These are phyloP conservation scores for Rotaria sp. DNA, from an alignment of 2,888 invertebrate genomes.

Conservation along the genomic window DNA sequence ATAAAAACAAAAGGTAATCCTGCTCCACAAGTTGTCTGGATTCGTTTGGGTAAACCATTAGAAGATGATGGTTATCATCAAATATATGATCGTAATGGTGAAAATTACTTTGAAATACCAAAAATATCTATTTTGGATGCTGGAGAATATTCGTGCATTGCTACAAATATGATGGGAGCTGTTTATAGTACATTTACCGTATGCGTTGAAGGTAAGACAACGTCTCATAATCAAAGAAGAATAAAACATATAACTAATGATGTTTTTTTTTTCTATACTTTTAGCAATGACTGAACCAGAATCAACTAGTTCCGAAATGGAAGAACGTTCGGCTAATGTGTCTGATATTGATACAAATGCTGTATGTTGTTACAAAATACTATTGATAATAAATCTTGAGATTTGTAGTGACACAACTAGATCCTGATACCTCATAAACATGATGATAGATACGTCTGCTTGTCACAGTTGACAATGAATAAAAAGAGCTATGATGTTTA, in stretches of 20 bases:
- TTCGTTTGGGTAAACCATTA: slow-evolving; percentile 43
- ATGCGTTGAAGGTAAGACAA: slow-evolving; percentile 41
- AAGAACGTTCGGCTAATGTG: slow-evolving; percentile 1
- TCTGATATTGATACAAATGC: slow-evolving; percentile 26
- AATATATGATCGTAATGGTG: slow-evolving; percentile 39
- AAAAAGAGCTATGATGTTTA: too few relatives aligned
- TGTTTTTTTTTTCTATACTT: neutral
- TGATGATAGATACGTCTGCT: too few relatives aligned
- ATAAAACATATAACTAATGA: neutral
- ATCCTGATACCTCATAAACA: too few relatives aligned
- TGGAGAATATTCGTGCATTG: slow-evolving; percentile 42
- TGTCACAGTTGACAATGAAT: too few relatives aligned
- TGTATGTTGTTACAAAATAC: neutral
- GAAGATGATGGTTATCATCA: slow-evolving; percentile 39
- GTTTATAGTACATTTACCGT: slow-evolving; percentile 42
- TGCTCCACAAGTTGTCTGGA: slow-evolving; percentile 43
- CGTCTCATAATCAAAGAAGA: neutral
- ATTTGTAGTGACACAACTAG: too few relatives aligned
- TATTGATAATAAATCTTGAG: neutral
- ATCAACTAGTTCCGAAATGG: slow-evolving; percentile 38
- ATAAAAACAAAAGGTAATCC: slow-evolving; percentile 44
- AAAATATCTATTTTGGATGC: slow-evolving; percentile 41
- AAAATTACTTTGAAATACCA: slow-evolving; percentile 41
- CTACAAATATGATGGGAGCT: slow-evolving; percentile 43
- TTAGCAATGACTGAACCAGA: slow-evolving; percentile 40